Percentiles rank a stretch among this genome's conserved stretches.
Evolutionary conservation across 2,113 vertebrate species (phyloP).

Genomic region (Eublepharis macularius): DNA sequence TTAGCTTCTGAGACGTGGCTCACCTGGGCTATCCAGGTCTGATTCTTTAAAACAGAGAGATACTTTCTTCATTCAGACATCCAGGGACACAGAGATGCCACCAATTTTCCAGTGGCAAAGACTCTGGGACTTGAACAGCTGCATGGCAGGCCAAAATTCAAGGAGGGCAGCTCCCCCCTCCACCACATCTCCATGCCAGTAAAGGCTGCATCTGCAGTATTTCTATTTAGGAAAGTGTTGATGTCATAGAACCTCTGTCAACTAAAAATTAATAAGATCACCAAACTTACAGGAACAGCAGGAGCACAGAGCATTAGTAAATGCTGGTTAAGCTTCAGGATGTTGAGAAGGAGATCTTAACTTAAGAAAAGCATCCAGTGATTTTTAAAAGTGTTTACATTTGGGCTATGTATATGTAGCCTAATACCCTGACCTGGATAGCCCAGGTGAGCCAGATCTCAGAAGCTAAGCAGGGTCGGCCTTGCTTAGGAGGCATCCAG

Average conservation of each 20-base stretch:
- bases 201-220: too few species aligned
- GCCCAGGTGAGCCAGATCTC: too few species aligned
- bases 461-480: too few species aligned
- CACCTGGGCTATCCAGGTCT: background rate
- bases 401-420: too few species aligned
- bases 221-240: background rate
- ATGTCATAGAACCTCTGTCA: background rate
- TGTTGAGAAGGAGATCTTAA: background rate
- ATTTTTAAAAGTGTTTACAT: background rate
- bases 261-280: too few species aligned
- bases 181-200: background rate
- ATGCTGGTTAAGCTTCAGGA: background rate
- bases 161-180: too few species aligned
- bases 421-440: too few species aligned
- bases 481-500: too few species aligned
- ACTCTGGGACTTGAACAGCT: background rate
- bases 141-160: background rate
- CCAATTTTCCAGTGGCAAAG: too few species aligned
- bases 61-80: background rate
- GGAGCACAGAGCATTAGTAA: background rate
- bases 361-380: background rate
- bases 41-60: background rate
- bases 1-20: too few species aligned
- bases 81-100: background rate
- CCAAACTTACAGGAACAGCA: background rate